Conservation (phyloP, 2,888 invertebrate species). For the Liposcelis brunnea region DNA sequence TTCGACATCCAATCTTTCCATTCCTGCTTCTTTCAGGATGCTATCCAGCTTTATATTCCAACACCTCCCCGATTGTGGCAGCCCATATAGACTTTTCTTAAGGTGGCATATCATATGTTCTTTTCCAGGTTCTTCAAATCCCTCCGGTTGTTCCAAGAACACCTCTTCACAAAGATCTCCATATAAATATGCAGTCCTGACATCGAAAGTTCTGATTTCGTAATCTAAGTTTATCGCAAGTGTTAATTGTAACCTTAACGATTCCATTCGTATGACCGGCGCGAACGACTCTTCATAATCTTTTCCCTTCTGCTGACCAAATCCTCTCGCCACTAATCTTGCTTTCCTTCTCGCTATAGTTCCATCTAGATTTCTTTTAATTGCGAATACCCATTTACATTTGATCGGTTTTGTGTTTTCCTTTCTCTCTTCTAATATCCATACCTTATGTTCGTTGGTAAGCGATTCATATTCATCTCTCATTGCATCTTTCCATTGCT, state of each 20-base stretch:
- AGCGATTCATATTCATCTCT: too few relatives aligned
- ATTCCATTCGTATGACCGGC: slow-evolving; percentile 16
- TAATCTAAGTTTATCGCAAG: slow-evolving; percentile 16
- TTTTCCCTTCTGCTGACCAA: slow-evolving; percentile 15
- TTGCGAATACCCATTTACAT: slow-evolving; percentile 15
- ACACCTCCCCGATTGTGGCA: too few relatives aligned
- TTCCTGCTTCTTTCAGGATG: too few relatives aligned
- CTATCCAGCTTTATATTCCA: too few relatives aligned
- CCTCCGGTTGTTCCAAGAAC: slow-evolving; percentile 16
- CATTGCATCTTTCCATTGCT: too few relatives aligned
- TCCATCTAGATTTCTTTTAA: slow-evolving; percentile 15
- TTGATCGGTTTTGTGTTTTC: slow-evolving; percentile 9
- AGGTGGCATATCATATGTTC: slow-evolving; percentile 9
- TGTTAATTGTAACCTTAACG: slow-evolving; percentile 17
- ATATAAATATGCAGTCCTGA: slow-evolving; percentile 18
- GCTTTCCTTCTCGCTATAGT: slow-evolving; percentile 15
- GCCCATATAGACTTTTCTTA: too few relatives aligned
- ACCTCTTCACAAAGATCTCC: slow-evolving; percentile 18
- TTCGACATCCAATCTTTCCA: too few relatives aligned
- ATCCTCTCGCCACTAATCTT: slow-evolving; percentile 17
- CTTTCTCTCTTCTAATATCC: slow-evolving; percentile 11
- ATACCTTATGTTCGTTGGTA: slow-evolving; percentile 1
- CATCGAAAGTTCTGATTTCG: slow-evolving; percentile 1
- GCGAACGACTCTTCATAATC: slow-evolving; percentile 13
- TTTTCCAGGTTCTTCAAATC: slow-evolving; percentile 6